Evolutionary conservation across 2,797 vertebrate species (phyloP), one percentile per base, ranked within the genome.

Genomic region (Tachyglossus aculeatus): DNA sequence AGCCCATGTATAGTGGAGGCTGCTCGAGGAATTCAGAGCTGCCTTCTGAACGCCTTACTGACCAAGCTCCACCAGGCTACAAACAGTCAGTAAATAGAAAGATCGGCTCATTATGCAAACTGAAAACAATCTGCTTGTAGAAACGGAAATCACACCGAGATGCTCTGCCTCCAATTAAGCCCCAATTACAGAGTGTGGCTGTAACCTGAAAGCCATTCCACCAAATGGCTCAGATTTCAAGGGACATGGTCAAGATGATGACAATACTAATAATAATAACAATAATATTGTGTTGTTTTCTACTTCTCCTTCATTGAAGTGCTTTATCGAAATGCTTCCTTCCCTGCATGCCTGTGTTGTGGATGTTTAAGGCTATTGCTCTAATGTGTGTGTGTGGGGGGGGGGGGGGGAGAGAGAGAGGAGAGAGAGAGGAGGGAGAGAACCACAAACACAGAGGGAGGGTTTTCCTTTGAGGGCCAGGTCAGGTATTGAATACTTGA

Each of bases 41-140:
- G n/a, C n/a, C n/a, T n/a, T n/a, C n/a, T 68, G 37, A 80, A 65
- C 80, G 65, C 59, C 58, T 68, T 43, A 74, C 70, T 48, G 61
- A 54, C 73, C 74, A 79, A 57, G 55, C 81, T 78, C 63, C 41
- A 74, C 58, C 77, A 68, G 62, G 71, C 71, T 83, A 80, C 73
- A 71, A 83, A 80, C 73, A 71, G 79, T 79, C 80, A 86, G 79
- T 67, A 81, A 77, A 82, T 65, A 82, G 77, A 78, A 80, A 82
- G 67, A 80, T 67, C 62, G 75, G 62, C 65, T 87, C 73, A 78
- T 85, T 85, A 85, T 85, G 73, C 78, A 81, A 86, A 84, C 74
- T 82, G 78, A 86, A 86, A 86, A 74, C 80, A 85, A 77, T 79
- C 78, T 45, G 25, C 67, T 64, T 68, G 32, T 27, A n/a, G 64